Percentiles rank a stretch among this genome's conserved stretches.
Evolutionary conservation across 1,140 invertebrate genomes (phyloP).

Genomic region (Homarus americanus): DNA sequence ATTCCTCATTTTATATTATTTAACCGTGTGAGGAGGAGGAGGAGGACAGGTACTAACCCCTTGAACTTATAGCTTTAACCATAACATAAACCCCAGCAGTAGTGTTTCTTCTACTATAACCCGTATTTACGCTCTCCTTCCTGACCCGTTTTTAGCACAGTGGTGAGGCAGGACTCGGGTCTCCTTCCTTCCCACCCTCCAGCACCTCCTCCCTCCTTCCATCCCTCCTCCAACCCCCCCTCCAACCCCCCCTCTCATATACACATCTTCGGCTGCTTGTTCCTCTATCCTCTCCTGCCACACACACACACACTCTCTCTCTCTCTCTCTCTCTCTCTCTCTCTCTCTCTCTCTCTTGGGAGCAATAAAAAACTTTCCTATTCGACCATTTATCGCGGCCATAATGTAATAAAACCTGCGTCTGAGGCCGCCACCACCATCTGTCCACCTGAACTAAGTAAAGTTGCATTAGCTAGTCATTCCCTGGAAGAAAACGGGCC

Average conservation of each 20-base stretch:
- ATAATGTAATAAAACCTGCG: slow-evolving; percentile 12
- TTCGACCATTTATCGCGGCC: slow-evolving; percentile 6
- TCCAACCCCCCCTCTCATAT: no score
- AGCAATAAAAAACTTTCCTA: not conserved
- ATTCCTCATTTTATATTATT: no score
- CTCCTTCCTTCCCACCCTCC: not conserved
- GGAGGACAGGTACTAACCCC: no score
- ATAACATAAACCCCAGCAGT: no score
- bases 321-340: not conserved
- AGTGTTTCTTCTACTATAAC: no score
- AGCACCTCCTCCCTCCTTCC: not conserved
- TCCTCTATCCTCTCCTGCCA: not conserved
- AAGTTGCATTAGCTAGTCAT: not conserved
- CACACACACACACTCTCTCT: not conserved
- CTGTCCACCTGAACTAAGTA: not conserved
- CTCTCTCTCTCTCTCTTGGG: not conserved
- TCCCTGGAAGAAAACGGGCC: slow-evolving; percentile 40
- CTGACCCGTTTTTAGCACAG: not conserved
- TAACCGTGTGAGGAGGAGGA: no score
- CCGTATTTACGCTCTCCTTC: no score
- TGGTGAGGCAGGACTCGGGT: not conserved
- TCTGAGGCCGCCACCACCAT: not conserved
- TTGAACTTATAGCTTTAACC: no score
- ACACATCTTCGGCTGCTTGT: not conserved
- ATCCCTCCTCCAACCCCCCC: no score